phyloP scores from a whole-genome alignment of 1,140 invertebrate species.

The Hesperophylax magnus region DNA sequence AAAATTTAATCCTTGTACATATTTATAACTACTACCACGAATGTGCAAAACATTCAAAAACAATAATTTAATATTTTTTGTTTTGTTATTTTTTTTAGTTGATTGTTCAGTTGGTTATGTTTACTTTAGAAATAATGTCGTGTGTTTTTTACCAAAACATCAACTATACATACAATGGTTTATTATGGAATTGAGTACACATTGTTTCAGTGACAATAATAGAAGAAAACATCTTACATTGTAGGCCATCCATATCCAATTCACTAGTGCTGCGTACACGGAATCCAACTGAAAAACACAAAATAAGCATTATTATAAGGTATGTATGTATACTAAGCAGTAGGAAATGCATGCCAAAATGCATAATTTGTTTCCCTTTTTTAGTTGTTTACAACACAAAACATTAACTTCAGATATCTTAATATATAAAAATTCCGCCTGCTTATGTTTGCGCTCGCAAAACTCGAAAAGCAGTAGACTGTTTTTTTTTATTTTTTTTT shows the following conservation, averaged over 20 bases:
- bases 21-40: no score
- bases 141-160: neutral
- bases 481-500: no score
- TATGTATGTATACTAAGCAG: no score
- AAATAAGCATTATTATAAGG: no score
- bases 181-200: neutral
- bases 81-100: neutral
- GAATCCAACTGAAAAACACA: slow-evolving; percentile 79
- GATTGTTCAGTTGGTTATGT: neutral
- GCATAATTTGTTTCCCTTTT: no score
- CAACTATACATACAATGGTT: neutral
- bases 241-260: slow-evolving; percentile 86
- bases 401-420: no score
- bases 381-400: no score
- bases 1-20: no score
- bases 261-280: slow-evolving; percentile 80
- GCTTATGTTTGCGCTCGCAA: no score
- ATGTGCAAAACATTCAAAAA: neutral
- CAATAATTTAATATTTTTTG: neutral
- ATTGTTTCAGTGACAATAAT: neutral
- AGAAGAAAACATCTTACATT: slow-evolving; percentile 77
- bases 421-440: no score
- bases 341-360: no score
- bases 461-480: no score
- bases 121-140: neutral